Evolutionary conservation across 1,140 invertebrate species (phyloP).

Genomic region (Galendromus occidentalis): DNA sequence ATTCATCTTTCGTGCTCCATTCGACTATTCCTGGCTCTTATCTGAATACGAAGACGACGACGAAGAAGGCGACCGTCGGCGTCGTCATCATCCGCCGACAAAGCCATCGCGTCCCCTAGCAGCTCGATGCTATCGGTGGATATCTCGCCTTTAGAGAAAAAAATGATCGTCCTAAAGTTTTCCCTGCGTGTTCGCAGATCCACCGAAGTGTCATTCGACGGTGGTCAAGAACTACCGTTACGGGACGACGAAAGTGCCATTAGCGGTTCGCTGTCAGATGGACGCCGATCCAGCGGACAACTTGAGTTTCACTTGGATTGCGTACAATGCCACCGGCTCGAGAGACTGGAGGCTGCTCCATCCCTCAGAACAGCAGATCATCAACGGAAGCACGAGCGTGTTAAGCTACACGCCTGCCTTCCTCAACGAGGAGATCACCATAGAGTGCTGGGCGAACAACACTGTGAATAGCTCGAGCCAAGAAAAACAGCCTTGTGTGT

Average conservation of each 20-base stretch:
- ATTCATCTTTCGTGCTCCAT: no score
- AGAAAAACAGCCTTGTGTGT: background rate
- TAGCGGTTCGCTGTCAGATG: conserved; percentile 1
- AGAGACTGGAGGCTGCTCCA: background rate
- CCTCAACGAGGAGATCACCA: background rate
- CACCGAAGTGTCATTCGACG: background rate
- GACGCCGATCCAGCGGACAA: background rate
- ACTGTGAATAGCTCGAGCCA: background rate
- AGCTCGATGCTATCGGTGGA: no score
- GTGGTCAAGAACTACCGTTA: background rate
- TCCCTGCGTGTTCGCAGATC: background rate
- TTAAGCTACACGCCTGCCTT: background rate
- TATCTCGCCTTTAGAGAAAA: no score
- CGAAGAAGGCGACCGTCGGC: no score
- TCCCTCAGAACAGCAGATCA: background rate
- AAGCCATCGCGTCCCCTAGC: no score
- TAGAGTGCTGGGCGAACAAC: conserved; percentile 8
- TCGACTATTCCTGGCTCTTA: no score
- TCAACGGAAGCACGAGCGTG: background rate
- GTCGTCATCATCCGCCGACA: no score
- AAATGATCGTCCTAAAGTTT: no score
- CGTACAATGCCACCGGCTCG: background rate
- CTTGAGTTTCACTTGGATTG: background rate
- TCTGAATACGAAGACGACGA: no score
- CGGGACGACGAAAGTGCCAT: background rate